Conservation (phyloP, 2,888 invertebrate species). For the Polymixis flavicincta region DNA sequence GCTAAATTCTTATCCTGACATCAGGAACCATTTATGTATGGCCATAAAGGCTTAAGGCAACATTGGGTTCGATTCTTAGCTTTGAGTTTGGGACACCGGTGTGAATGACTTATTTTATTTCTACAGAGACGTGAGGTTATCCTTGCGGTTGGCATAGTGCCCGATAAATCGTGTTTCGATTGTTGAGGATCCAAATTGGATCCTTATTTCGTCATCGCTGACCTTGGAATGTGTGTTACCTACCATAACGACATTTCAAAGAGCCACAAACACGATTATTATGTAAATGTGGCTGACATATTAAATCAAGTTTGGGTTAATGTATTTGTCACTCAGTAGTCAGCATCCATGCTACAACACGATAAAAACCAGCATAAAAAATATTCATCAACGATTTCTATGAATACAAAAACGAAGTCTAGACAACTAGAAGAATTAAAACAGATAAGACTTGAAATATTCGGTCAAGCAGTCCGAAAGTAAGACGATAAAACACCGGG, state of each 20-base stretch:
- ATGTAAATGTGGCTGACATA: constrained; percentile 19
- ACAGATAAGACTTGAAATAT: constrained; percentile 37
- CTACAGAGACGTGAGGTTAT: background rate
- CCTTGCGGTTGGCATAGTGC: constrained; percentile 25
- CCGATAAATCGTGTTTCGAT: constrained; percentile 13
- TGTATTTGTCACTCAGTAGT: constrained; percentile 25
- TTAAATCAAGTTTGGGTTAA: constrained; percentile 41
- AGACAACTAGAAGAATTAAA: constrained; percentile 34
- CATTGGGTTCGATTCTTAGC: background rate
- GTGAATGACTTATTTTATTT: background rate
- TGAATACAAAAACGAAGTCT: constrained; percentile 27
- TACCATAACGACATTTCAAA: constrained; percentile 23
- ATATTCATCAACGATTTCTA: constrained; percentile 7
- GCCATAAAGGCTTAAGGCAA: background rate
- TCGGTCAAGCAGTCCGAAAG: constrained; percentile 25
- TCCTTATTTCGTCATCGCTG: constrained; percentile 22
- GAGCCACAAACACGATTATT: constrained; percentile 30
- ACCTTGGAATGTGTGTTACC: constrained; percentile 22
- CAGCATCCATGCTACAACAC: background rate
- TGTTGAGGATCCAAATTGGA: constrained; percentile 26
- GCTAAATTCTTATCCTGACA: background rate
- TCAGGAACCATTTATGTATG: background rate
- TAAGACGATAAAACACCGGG: constrained; percentile 26
- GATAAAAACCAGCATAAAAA: constrained; percentile 34
- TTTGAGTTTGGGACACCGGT: background rate